Evolutionary conservation across 53 echinoderm and acorn worm species (phyloP), one percentile per base, ranked within the genome.

Genomic region (Actinopyga echinites): DNA sequence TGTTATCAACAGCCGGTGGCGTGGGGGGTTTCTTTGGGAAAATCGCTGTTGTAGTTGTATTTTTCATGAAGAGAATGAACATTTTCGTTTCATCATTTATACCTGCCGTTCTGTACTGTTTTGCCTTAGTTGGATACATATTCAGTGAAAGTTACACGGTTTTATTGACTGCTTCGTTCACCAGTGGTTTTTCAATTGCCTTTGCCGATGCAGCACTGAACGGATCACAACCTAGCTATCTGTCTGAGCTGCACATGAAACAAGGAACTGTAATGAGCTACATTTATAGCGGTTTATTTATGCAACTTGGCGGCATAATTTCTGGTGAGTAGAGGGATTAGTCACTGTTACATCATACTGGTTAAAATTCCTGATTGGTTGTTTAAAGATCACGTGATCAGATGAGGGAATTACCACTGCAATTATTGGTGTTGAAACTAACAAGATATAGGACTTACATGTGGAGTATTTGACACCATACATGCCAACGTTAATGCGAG

Each of bases 161-260:
- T 4, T 29, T 62, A 30, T 11, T 62, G 0, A 20, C 2, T 62
- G 62, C 26, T 9, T 62, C 62, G 28, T 4, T 62, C 28, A 4
- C 22, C 9, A 29, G 62, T 62, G 62, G 62, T 3, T 62, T 29
- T 30, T 26, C 62, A 29, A 29, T 62, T 9, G 62, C 62, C 6
- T 62, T 62, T 30, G 62, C 62, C 62, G 62, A 62, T 62, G 62
- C 62, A 29, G 62, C 62, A 29, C 62, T 62, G 28, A 62, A 62
- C 8, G 30, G 28, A 29, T 29, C 62, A 9, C 9, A 6, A 4
- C 62, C 62, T 26, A 62, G 25, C 0, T 62, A 29, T 30, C 62
- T 62, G 30, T 20, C 28, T 30, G 62, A 25, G 62, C 26, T 11
- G 62, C 62, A 25, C 62, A 62, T 29, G 13, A 62, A 30, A 12